Evolutionary conservation across 2,113 vertebrate genomes (phyloP).

Genomic region (Lonchura striata): DNA sequence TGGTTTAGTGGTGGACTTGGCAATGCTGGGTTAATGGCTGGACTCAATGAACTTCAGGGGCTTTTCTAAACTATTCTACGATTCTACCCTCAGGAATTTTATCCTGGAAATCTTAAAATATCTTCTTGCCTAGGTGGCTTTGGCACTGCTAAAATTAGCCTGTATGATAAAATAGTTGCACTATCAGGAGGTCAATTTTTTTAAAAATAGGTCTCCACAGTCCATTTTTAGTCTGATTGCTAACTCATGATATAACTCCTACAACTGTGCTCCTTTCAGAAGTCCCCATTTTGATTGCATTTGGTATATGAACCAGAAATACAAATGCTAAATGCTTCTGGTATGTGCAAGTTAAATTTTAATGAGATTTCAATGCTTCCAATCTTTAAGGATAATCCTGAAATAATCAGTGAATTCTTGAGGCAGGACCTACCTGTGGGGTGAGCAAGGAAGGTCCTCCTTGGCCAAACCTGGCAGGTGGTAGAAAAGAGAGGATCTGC

Average conservation of each 20-base stretch:
- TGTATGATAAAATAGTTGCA: not conserved
- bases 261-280: not conserved
- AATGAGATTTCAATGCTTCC: not conserved
- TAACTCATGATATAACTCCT: not conserved
- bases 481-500: not conserved
- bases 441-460: not conserved
- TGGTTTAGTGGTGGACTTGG: not conserved
- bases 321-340: not conserved
- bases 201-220: not conserved
- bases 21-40: not conserved
- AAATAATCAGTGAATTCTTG: not conserved
- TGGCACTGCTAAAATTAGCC: not conserved
- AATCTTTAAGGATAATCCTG: not conserved
- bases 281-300: not conserved
- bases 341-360: not conserved
- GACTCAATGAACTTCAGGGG: not conserved
- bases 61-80: not conserved
- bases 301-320: constrained; percentile 15
- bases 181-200: not conserved
- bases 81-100: not conserved
- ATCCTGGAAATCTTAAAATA: not conserved
- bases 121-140: not conserved
- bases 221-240: not conserved
- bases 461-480: accelerated
- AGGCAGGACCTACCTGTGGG: accelerated